Evolutionary conservation across 2,797 vertebrate genomes (phyloP).

Genomic region (Geotria australis): DNA sequence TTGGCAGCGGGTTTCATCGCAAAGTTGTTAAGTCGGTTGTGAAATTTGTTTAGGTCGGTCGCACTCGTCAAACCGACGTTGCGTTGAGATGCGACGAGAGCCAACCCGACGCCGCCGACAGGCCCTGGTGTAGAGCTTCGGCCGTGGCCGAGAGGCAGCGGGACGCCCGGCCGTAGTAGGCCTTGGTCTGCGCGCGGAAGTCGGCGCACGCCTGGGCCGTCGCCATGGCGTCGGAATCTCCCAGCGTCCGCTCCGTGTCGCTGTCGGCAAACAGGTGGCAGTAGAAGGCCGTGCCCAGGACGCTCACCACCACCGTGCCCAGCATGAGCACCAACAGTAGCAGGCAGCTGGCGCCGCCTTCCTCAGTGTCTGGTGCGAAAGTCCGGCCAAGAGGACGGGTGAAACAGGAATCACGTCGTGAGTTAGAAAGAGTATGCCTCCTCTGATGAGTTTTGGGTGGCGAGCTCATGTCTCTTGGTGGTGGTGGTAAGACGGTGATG

Average conservation of each 20-base stretch:
- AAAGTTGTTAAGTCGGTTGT: too few species aligned
- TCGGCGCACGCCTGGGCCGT: neutral
- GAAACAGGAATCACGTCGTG: too few species aligned
- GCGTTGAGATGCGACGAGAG: neutral
- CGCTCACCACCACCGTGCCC: neutral
- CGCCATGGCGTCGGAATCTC: neutral
- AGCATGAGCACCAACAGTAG: neutral
- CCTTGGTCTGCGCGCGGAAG: neutral
- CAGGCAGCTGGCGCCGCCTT: neutral
- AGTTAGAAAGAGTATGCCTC: too few species aligned
- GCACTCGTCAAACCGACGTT: neutral
- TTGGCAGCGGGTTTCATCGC: too few species aligned
- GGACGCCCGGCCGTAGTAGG: neutral
- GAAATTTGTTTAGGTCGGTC: too few species aligned
- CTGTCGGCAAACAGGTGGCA: neutral
- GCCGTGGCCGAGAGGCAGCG: neutral
- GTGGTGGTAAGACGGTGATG: too few species aligned
- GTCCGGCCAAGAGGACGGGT: too few species aligned
- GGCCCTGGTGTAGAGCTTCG: neutral
- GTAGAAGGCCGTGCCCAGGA: neutral
- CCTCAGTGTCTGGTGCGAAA: neutral
- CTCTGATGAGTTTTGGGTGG: too few species aligned
- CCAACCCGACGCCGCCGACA: neutral
- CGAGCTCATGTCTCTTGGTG: too few species aligned
- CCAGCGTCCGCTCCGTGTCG: neutral